Evolutionary conservation across 2,888 invertebrate genomes (phyloP).

Genomic region (Sphinx pinastri): DNA sequence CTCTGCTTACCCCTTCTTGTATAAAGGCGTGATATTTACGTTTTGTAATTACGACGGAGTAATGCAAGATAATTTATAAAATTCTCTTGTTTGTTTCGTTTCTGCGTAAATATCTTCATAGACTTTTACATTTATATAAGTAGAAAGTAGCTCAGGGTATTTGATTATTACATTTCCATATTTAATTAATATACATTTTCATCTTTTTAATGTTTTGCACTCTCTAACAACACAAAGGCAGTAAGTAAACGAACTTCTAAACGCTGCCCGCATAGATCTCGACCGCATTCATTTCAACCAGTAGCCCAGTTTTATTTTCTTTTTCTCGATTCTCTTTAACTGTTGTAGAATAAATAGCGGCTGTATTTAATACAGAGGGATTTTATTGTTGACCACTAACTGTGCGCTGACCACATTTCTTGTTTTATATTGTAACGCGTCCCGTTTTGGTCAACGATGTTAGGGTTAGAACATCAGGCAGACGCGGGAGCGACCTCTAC

Average conservation of each 20-base stretch:
- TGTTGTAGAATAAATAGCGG: constrained; percentile 42
- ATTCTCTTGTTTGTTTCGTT: no score
- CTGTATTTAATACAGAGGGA: constrained; percentile 39
- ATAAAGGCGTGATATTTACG: no score
- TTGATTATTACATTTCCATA: no score
- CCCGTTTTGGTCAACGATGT: constrained; percentile 36
- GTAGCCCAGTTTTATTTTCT: background rate
- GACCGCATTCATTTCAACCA: background rate
- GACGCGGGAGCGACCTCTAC: background rate
- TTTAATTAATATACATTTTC: no score
- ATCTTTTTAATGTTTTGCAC: no score
- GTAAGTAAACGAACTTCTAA: background rate
- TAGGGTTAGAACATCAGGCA: background rate
- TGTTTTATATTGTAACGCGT: constrained; percentile 42
- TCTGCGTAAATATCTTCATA: no score
- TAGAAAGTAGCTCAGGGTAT: no score
- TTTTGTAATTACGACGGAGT: no score
- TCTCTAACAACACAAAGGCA: background rate
- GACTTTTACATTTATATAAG: no score
- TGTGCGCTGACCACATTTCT: constrained; percentile 45
- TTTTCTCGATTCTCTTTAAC: background rate
- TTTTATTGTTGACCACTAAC: constrained; percentile 45
- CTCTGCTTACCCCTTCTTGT: no score
- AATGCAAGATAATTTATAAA: no score
- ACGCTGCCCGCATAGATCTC: background rate